Conservation (phyloP, 2,888 invertebrate species). For the Lycia hirtaria region DNA sequence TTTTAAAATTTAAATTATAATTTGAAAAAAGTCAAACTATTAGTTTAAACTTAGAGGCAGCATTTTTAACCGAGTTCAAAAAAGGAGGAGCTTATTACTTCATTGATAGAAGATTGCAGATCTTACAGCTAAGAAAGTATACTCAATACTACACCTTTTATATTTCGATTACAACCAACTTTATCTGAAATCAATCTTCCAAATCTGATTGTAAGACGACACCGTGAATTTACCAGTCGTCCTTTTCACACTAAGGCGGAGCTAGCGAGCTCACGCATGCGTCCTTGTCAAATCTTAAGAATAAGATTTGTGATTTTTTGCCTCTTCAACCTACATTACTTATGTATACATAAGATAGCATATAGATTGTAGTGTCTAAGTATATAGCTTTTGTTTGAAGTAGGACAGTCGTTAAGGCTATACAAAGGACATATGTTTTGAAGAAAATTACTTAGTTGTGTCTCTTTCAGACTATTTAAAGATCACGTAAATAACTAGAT, state of each 20-base stretch:
- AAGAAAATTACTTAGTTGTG: slow-evolving; percentile 30
- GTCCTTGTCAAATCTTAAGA: slow-evolving; percentile 70
- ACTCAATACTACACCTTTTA: slow-evolving; percentile 52
- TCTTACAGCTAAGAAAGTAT: slow-evolving; percentile 18
- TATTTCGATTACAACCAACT: slow-evolving; percentile 62
- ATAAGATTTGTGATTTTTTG: slow-evolving; percentile 74
- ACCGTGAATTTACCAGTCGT: slow-evolving; percentile 61
- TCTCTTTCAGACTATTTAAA: slow-evolving; percentile 18
- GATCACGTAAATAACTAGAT: slow-evolving; percentile 7
- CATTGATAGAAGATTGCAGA: too few relatives aligned
- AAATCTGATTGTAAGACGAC: slow-evolving; percentile 61
- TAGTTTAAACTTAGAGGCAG: too few relatives aligned
- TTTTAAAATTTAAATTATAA: too few relatives aligned
- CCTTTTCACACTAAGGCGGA: slow-evolving; percentile 73
- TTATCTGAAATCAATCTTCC: slow-evolving; percentile 73
- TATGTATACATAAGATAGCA: slow-evolving; percentile 54
- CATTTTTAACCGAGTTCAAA: too few relatives aligned
- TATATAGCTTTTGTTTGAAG: slow-evolving; percentile 34
- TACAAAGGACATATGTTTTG: slow-evolving; percentile 24
- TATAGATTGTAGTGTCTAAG: slow-evolving; percentile 40
- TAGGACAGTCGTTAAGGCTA: slow-evolving; percentile 11
- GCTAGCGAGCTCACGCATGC: slow-evolving; percentile 73
- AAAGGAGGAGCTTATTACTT: too few relatives aligned
- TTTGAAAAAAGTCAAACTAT: too few relatives aligned
- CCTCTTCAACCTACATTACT: slow-evolving; percentile 58